Evolutionary conservation across 2,888 invertebrate species (phyloP).

Genomic region (Augochlorella aurata): DNA sequence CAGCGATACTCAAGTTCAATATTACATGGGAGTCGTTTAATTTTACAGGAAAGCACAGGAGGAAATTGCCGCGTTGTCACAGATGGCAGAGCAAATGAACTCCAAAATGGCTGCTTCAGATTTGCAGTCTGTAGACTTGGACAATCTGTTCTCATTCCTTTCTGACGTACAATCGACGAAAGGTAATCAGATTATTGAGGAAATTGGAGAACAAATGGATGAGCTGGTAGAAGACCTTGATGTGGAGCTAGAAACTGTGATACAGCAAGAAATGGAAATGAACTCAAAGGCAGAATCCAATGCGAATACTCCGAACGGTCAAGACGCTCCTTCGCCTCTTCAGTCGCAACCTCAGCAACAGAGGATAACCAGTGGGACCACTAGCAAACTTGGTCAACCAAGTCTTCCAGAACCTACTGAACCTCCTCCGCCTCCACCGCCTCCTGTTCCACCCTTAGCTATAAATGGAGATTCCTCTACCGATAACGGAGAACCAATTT

Average conservation of each 20-base stretch:
- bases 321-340: slow-evolving; percentile 44
- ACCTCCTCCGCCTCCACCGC: slow-evolving; percentile 88
- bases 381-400: slow-evolving; percentile 83
- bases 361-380: slow-evolving; percentile 67
- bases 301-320: slow-evolving; percentile 67
- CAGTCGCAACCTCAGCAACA: slow-evolving; percentile 62
- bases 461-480: slow-evolving; percentile 72
- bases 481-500: slow-evolving; percentile 88
- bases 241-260: slow-evolving; percentile 88
- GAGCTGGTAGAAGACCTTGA: slow-evolving; percentile 91
- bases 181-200: slow-evolving; percentile 88
- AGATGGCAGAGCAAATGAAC: slow-evolving; percentile 89
- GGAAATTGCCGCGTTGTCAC: slow-evolving; percentile 87
- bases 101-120: slow-evolving; percentile 83
- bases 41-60: slow-evolving; percentile 86
- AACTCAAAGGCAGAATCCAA: slow-evolving; percentile 70
- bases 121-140: slow-evolving; percentile 91
- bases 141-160: slow-evolving; percentile 94
- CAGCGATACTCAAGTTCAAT: neutral
- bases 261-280: slow-evolving; percentile 85
- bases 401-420: slow-evolving; percentile 90
- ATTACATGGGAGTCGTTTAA: neutral
- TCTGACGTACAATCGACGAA: slow-evolving; percentile 88
- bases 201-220: slow-evolving; percentile 93
- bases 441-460: slow-evolving; percentile 82